Conservation (phyloP, 1,140 invertebrate genomes). For the Acromyrmex charruanus region DNA sequence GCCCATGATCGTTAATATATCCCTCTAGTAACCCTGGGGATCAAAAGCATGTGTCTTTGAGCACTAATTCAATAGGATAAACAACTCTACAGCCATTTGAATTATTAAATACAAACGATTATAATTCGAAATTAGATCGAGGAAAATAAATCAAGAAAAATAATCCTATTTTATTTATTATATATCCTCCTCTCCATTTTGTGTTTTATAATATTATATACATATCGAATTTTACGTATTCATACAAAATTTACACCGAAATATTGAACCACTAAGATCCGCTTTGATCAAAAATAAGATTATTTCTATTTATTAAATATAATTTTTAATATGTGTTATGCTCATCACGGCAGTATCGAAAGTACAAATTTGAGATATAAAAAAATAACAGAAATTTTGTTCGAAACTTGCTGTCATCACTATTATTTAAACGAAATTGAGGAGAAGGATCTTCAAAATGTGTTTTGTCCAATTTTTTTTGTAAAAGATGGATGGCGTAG, state of each 20-base stretch:
- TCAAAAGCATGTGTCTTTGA: not conserved
- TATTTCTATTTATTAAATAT: slow-evolving; percentile 1
- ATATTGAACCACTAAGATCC: no score
- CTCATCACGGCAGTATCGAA: not conserved
- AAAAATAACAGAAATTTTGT: not conserved
- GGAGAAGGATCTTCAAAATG: no score
- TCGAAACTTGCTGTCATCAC: not conserved
- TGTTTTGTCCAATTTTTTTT: no score
- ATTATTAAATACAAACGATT: not conserved
- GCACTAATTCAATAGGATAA: not conserved
- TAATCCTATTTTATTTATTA: no score
- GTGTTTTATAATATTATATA: no score
- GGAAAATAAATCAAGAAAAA: no score
- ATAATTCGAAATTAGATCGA: no score
- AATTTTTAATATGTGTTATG: not conserved
- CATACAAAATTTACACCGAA: no score
- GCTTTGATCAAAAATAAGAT: no score
- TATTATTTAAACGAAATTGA: not conserved
- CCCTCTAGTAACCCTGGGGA: not conserved
- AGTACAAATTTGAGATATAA: not conserved
- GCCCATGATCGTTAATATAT: slow-evolving; percentile 14
- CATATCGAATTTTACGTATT: no score
- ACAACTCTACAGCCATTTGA: not conserved
- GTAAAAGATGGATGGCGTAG: no score
- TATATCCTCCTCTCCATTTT: no score